A percentile compares a stretch with the other conserved stretches of the same genome.
These are phyloP conservation scores for Tauraco hartlaubi DNA, from an alignment of 2,797 vertebrate genomes.

Conservation along the genomic window DNA sequence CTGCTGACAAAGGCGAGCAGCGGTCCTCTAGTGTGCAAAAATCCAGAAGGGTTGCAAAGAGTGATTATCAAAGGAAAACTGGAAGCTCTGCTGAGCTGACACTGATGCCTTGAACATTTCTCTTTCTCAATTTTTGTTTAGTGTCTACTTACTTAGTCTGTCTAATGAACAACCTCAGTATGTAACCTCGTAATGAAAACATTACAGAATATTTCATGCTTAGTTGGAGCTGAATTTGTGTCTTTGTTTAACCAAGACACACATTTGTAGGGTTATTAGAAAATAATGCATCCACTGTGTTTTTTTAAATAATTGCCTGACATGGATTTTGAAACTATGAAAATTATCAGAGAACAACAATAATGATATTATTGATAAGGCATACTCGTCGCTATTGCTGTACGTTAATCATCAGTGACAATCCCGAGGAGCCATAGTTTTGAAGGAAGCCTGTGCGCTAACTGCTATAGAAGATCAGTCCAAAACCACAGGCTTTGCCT, in stretches of 20 bases:
- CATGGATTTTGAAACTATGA: slow-evolving; percentile 21
- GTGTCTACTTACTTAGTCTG: slow-evolving; percentile 30
- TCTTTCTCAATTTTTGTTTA: slow-evolving; percentile 46
- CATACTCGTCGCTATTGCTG: neutral
- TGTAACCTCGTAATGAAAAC: slow-evolving; percentile 57
- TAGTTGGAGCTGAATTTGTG: slow-evolving; percentile 51
- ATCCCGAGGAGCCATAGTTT: neutral
- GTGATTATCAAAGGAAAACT: neutral
- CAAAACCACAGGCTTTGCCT: neutral
- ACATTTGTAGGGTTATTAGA: slow-evolving; percentile 42
- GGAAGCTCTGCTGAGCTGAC: neutral
- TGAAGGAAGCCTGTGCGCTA: neutral
- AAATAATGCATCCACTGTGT: slow-evolving; percentile 15
- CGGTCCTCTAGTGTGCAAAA: neutral
- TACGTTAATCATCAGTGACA: neutral
- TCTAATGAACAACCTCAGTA: slow-evolving; percentile 51
- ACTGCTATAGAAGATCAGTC: neutral
- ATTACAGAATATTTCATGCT: slow-evolving; percentile 65
- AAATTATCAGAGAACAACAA: slow-evolving; percentile 4
- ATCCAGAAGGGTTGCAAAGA: neutral
- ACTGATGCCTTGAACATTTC: neutral
- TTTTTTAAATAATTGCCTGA: slow-evolving; percentile 49
- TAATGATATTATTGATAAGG: slow-evolving; percentile 25
- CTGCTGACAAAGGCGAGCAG: neutral
- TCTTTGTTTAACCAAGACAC: slow-evolving; percentile 54